These are phyloP conservation scores for Lasius platythorax DNA, from an alignment of 2,888 invertebrate genomes.

Conservation along the genomic window DNA sequence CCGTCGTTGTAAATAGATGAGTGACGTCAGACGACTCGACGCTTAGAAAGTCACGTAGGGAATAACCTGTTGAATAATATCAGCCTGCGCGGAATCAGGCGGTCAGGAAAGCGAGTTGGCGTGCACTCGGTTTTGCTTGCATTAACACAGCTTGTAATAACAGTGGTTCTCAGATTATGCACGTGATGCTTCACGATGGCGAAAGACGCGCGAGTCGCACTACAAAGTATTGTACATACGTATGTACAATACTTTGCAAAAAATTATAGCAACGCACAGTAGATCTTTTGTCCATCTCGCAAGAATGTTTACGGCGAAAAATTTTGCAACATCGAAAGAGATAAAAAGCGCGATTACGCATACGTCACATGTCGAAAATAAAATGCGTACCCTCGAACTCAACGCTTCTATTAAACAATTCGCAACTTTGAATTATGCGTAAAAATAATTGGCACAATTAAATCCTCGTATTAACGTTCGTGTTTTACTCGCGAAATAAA, in stretches of 20 bases:
- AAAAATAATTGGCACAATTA: constrained; percentile 1
- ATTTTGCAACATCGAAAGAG: not conserved
- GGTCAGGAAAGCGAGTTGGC: constrained; percentile 61
- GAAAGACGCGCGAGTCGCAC: not conserved
- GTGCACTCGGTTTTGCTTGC: not conserved
- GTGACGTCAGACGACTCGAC: constrained; percentile 38
- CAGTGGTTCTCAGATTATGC: constrained; percentile 30
- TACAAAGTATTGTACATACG: too few species aligned
- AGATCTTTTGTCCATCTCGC: not conserved
- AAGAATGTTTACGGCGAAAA: not conserved
- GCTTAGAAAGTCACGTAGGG: constrained; percentile 63
- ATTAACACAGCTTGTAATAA: not conserved
- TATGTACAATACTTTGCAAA: too few species aligned
- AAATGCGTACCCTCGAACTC: not conserved
- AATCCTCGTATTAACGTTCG: not conserved
- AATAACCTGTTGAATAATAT: constrained; percentile 83
- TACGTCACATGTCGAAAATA: not conserved
- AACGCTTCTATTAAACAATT: not conserved
- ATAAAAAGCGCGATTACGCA: not conserved
- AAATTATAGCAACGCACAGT: too few species aligned
- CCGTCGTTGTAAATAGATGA: constrained; percentile 13
- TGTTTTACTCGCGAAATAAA: not conserved
- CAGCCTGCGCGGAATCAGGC: constrained; percentile 74
- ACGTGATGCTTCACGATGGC: not conserved
- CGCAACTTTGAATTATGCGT: not conserved